Base-by-base conservation (phyloP, 2,113 vertebrate genomes). In the Mormyrus lacerda region DNA sequence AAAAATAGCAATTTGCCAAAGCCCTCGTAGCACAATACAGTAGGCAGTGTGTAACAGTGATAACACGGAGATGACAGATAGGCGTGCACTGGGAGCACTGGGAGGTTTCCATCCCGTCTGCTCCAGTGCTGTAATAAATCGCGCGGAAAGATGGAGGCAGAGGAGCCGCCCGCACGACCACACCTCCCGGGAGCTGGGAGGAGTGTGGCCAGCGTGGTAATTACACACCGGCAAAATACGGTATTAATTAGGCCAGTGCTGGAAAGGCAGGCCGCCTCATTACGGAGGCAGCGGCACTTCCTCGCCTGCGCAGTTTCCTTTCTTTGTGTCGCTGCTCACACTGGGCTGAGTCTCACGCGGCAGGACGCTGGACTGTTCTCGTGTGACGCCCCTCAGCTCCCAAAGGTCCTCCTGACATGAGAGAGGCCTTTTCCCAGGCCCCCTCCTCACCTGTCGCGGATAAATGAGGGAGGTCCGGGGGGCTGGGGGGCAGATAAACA, bases 1-100 rank as follows among this genome's bases (percentile, higher is more conserved):
- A 97, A 97, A 98, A 98, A 98, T 96, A 98, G 96, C 97, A 97
- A 97, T 97, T 97, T 98, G 97, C 97, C 95, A 95, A 95, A 96
- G 97, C 96, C 96, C 97, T 97, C 96, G 97, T 96, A 97, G 96
- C 97, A 97, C 96, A 96, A 97, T 96, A 97, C 96, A 96, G 97
- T 97, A 97, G 97, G 97, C 95, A 95, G 97, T 96, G 95, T 96
- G 96, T 95, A 96, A 96, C 96, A 97, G 96, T 96, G 97, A 97
- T 97, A 97, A 97, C 96, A 96, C 96, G 95, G 96, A 95, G 96
- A 97, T 98, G 97, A 98, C 97, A 97, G 98, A 97, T 97, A 95
- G 97, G 95, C 95, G 96, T 95, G 95, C 96, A 95, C 95, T 94
- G 95, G 96, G 96, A 97, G 95, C 96, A 95, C 95, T 94, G 95